Percentiles rank a stretch among this genome's conserved stretches.
These are phyloP conservation scores for Iguana delicatissima DNA, from an alignment of 2,797 vertebrate genomes.

Conservation along the genomic window DNA sequence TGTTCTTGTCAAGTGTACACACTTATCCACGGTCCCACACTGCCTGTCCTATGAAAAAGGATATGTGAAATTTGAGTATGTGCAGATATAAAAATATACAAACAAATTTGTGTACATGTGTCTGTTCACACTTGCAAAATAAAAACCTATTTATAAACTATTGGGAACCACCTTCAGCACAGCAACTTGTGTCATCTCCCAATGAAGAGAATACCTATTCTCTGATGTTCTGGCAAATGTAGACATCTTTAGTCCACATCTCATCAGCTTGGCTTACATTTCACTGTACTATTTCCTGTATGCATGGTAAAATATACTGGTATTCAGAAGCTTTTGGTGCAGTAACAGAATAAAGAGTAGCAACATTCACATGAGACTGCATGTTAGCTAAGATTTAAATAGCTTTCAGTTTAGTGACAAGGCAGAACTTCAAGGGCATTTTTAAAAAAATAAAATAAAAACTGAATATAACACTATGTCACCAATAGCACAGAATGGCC, in stretches of 20 bases:
- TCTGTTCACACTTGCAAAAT: not conserved
- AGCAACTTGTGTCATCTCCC: not conserved
- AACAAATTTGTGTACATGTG: not conserved
- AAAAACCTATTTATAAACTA: conserved; percentile 25
- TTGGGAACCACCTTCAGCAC: not conserved
- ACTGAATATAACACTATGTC: not conserved
- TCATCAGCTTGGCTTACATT: not conserved
- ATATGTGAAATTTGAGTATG: conserved; percentile 15
- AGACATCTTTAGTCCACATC: not conserved
- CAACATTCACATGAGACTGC: not conserved
- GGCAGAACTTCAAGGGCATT: not conserved
- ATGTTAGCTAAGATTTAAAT: not conserved
- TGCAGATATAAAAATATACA: conserved; percentile 8
- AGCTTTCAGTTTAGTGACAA: not conserved
- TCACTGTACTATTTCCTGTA: no score
- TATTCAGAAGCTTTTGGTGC: not conserved
- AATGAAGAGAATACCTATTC: not conserved
- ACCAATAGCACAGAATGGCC: not conserved
- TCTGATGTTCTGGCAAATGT: not conserved
- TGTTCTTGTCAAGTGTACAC: conserved; percentile 15
- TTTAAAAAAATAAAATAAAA: not conserved
- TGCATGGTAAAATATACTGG: not conserved
- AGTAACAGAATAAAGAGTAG: not conserved
- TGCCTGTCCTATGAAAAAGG: not conserved
- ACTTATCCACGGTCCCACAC: not conserved